These are phyloP conservation scores for Sialia sialis DNA, from an alignment of 2,113 vertebrate genomes.

Conservation along the genomic window DNA sequence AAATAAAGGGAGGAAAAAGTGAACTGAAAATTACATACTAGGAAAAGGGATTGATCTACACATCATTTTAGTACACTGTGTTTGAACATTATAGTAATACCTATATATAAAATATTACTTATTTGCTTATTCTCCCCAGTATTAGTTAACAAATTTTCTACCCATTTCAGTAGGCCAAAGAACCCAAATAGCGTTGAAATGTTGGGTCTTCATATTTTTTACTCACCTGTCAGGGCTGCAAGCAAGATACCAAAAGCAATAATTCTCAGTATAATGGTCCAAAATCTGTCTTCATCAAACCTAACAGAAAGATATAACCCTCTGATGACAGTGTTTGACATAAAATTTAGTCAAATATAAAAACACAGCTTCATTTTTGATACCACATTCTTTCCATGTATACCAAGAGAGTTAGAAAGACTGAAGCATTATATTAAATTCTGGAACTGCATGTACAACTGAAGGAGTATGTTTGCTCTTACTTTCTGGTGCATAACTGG, in stretches of 20 bases:
- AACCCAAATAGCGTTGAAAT: not conserved
- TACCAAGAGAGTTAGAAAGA: not conserved
- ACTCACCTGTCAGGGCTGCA: not conserved
- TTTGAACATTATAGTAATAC: not conserved
- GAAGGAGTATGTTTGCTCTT: not conserved
- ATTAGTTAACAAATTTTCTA: not conserved
- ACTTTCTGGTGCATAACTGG: not conserved
- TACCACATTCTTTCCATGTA: not conserved
- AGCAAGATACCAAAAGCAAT: not conserved
- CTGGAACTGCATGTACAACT: not conserved
- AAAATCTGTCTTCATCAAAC: not conserved
- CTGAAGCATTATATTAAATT: not conserved
- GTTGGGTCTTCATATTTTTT: not conserved
- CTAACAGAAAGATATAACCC: accelerated
- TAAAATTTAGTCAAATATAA: not conserved
- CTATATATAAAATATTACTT: not conserved
- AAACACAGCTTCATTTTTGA: not conserved
- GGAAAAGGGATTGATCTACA: not conserved
- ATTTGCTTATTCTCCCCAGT: not conserved
- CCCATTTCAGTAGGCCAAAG: not conserved
- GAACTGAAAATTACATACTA: not conserved
- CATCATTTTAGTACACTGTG: not conserved
- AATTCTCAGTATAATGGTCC: not conserved
- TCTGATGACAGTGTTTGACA: not conserved
- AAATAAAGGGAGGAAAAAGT: not conserved